A percentile compares a stretch with the other conserved stretches of the same genome.
phyloP scores from a whole-genome alignment of 2,888 invertebrate genomes.

The Dastarcus helophoroides region DNA sequence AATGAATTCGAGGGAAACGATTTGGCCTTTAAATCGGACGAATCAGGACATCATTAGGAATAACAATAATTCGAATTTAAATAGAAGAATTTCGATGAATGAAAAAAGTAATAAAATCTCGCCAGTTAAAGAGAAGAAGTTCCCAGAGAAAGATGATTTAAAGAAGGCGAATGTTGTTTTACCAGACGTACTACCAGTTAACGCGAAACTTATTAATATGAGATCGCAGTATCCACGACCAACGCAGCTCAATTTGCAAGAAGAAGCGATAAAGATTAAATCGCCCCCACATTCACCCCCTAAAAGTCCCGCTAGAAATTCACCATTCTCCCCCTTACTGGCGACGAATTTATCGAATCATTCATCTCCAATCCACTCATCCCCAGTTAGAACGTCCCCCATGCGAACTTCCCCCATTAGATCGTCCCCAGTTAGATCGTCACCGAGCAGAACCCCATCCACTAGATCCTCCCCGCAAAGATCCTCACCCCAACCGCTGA shows the following conservation, averaged over 20 bases:
- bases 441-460: constrained; percentile 6
- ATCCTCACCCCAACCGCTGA: constrained; percentile 13
- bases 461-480: constrained; percentile 8
- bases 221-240: constrained; percentile 29
- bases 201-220: constrained; percentile 37
- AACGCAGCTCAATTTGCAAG: constrained; percentile 27
- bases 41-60: constrained; percentile 21
- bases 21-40: constrained; percentile 25
- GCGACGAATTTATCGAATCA: constrained; percentile 24
- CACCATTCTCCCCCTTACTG: constrained; percentile 29
- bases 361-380: too few relatives aligned
- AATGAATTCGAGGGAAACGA: constrained; percentile 25
- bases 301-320: constrained; percentile 27
- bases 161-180: constrained; percentile 33
- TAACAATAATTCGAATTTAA: constrained; percentile 25
- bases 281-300: constrained; percentile 29
- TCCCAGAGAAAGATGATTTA: constrained; percentile 27
- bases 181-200: constrained; percentile 46
- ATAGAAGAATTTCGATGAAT: constrained; percentile 31
- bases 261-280: constrained; percentile 29
- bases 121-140: constrained; percentile 20
- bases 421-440: constrained; percentile 8
- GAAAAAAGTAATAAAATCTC: constrained; percentile 25
- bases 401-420: constrained; percentile 9
- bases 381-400: constrained; percentile 17